A percentile compares a stretch with the other conserved stretches of the same genome.
These are phyloP conservation scores for Panagrolaimus sp. DNA, from an alignment of 1,140 invertebrate genomes.

Conservation along the genomic window DNA sequence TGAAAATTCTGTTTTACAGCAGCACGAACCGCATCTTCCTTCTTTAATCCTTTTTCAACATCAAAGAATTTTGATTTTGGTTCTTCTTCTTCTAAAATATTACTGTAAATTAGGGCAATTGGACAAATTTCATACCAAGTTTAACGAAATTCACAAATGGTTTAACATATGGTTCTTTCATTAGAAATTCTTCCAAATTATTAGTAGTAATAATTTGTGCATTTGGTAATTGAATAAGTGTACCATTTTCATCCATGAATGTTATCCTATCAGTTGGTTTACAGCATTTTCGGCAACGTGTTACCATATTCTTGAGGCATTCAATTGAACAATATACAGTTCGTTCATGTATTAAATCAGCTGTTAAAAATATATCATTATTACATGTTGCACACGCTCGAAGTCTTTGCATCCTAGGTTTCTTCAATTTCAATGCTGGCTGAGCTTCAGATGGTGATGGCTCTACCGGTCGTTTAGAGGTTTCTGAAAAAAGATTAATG, in stretches of 20 bases:
- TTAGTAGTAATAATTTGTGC: neutral
- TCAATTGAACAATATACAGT: neutral
- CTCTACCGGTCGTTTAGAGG: too few relatives aligned
- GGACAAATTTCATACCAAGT: neutral
- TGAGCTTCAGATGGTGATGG: too few relatives aligned
- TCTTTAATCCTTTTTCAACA: neutral
- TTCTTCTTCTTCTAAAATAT: too few relatives aligned
- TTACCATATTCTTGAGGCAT: constrained; percentile 5
- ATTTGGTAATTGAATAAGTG: constrained; percentile 1
- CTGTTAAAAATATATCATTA: too few relatives aligned
- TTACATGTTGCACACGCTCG: too few relatives aligned
- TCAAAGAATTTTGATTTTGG: neutral
- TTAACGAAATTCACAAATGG: constrained; percentile 11
- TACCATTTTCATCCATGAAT: neutral
- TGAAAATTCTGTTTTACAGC: neutral
- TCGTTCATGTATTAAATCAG: too few relatives aligned
- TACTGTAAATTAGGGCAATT: too few relatives aligned
- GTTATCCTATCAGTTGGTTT: neutral
- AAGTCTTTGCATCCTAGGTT: too few relatives aligned
- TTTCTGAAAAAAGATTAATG: too few relatives aligned
- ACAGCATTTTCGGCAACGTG: neutral
- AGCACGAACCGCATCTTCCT: neutral
- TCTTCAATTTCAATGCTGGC: too few relatives aligned
- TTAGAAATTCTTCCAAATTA: neutral
- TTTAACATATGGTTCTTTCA: neutral